phyloP scores from a whole-genome alignment of 2,113 vertebrate species.

The Calyptommatus sinebrachiatus region DNA sequence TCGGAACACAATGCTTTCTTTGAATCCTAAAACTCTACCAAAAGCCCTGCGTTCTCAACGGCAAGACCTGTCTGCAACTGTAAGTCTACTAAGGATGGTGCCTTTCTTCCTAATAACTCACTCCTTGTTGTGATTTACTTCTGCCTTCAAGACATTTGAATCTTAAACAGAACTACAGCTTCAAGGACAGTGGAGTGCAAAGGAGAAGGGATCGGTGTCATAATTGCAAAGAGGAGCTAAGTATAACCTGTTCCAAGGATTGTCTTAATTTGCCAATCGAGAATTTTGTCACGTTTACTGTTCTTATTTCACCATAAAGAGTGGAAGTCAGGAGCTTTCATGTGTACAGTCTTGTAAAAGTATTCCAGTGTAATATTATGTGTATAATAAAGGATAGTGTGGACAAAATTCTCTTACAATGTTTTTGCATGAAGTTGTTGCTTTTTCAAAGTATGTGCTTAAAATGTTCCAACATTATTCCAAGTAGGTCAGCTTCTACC shows the following conservation, averaged over 20 bases:
- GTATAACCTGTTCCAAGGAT: background rate
- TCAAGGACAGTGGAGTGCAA: background rate
- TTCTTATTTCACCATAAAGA: background rate
- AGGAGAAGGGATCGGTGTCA: too few species aligned
- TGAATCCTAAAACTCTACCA: background rate
- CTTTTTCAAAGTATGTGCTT: background rate
- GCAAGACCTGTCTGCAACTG: background rate
- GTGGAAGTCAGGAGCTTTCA: constrained; percentile 6
- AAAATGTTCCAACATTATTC: background rate
- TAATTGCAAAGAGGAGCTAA: background rate
- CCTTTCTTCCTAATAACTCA: constrained; percentile 8
- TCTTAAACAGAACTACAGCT: background rate
- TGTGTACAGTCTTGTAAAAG: constrained; percentile 7
- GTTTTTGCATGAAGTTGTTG: background rate
- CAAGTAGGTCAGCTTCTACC: background rate
- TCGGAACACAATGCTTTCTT: background rate
- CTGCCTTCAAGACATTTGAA: constrained; percentile 5
- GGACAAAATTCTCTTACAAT: background rate
- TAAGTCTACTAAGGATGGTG: background rate
- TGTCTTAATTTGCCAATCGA: constrained; percentile 1
- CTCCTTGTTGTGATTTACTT: background rate
- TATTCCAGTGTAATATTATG: constrained; percentile 10
- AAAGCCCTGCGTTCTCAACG: constrained; percentile 8
- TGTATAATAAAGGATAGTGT: constrained; percentile 14
- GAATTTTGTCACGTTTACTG: background rate